phyloP scores from a whole-genome alignment of 2,797 vertebrate genomes.

The Hyperoplus lanceolatus region DNA sequence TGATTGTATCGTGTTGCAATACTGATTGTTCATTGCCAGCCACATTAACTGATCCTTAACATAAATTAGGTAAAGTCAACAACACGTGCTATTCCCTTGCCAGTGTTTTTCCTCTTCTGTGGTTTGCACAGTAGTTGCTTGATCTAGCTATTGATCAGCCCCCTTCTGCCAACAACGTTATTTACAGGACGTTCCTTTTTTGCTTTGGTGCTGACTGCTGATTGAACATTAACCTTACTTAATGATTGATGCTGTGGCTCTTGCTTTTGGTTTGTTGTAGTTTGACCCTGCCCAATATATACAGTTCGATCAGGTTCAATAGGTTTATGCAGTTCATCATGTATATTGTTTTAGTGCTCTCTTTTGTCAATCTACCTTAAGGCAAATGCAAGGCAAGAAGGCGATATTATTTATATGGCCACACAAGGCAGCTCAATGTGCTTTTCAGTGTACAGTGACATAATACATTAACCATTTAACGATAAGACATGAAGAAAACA shows the following conservation, averaged over 20 bases:
- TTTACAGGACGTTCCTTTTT: conserved; percentile 9
- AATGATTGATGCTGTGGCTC: conserved; percentile 21
- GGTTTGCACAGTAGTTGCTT: background rate
- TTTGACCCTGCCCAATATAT: background rate
- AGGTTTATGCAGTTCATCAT: background rate
- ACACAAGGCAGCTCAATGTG: too few relatives aligned
- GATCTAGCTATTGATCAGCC: background rate
- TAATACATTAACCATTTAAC: too few relatives aligned
- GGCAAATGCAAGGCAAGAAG: too few relatives aligned
- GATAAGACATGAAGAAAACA: too few relatives aligned
- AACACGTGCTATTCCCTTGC: background rate
- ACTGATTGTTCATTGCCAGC: background rate
- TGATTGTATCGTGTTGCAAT: background rate
- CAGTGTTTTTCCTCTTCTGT: background rate
- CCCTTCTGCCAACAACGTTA: background rate
- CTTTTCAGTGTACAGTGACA: too few relatives aligned
- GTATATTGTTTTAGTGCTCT: conserved; percentile 10
- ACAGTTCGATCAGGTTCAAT: background rate
- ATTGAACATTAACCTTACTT: conserved; percentile 58
- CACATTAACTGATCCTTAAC: too few relatives aligned
- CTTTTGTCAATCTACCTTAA: background rate
- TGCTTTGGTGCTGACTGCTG: conserved; percentile 25
- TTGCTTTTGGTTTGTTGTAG: background rate
- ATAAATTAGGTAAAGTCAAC: background rate
- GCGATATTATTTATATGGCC: too few relatives aligned